Conservation (phyloP, 2,113 vertebrate genomes). For the Calidris pygmaea region DNA sequence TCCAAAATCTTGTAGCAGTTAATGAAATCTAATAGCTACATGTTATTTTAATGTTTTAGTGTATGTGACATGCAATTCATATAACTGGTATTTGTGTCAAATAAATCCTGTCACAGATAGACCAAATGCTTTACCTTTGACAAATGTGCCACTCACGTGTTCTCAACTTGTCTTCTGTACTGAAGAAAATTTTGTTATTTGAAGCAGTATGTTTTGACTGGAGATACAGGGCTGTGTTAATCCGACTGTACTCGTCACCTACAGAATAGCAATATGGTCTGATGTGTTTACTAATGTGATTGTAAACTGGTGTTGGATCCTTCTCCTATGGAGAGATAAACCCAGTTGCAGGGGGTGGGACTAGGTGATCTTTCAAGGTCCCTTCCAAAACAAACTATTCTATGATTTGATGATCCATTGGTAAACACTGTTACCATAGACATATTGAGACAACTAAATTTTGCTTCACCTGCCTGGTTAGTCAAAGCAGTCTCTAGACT, state of each 20-base stretch:
- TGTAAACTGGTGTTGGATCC: not conserved
- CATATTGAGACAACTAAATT: not conserved
- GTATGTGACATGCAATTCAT: not conserved
- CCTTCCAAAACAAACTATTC: not conserved
- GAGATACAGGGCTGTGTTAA: not conserved
- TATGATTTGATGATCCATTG: not conserved
- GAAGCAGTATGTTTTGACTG: not conserved
- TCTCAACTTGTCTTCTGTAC: not conserved
- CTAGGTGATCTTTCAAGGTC: not conserved
- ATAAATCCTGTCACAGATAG: not conserved
- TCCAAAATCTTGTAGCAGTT: slow-evolving; percentile 1
- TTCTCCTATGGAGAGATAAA: not conserved
- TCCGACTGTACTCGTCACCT: not conserved
- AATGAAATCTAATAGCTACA: not conserved
- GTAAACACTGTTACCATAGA: not conserved
- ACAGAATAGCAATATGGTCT: not conserved
- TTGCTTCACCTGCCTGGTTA: not conserved
- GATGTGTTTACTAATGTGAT: not conserved
- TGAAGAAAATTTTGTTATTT: not conserved
- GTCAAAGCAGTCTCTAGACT: not conserved
- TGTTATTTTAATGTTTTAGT: not conserved
- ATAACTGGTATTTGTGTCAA: slow-evolving; percentile 1
- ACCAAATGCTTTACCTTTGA: not conserved
- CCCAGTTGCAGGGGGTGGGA: not conserved
- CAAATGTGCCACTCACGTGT: not conserved